Base-by-base conservation (phyloP, 2,888 invertebrate species). In the Rapana venosa region DNA sequence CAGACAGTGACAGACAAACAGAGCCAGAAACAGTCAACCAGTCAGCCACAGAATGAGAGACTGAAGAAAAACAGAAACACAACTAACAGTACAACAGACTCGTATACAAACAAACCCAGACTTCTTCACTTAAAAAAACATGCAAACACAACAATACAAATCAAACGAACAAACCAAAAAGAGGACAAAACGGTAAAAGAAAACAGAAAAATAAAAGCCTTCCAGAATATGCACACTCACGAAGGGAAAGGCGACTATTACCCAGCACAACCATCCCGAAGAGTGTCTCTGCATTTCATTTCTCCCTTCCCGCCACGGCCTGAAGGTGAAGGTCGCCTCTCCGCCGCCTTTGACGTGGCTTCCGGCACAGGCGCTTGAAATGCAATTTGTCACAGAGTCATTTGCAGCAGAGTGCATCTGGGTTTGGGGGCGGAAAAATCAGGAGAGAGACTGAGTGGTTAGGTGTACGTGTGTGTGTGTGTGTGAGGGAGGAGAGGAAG, bases 331-430 rank as follows among this genome's bases (percentile, higher is more conserved):
- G 84, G 84, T 84, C 84, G 58, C 13, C 30, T 56, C 22, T 15
- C 30, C 22, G 11, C n/a, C 84, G 6, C 84, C 84, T 56, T 58
- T 84, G 84, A 84, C 84, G 84, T 84, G 13, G 56, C 84, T 84
- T 84, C 58, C 84, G 84, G 84, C 84, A 58, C n/a, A 84, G 84
- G 84, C 58, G 36, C 84, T 84, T 84, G 84, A 58, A 84, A 84
- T 84, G 56, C 56, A 84, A 84, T 84, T 84, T 84, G 22, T 84
- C 84, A 84, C 84, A 58, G 58, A 84, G 56, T 84, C 84, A 84
- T 58, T 84, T 84, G 58, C 84, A 30, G 84, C n/a, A 20, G 84
- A 84, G 84, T 56, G 84, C 58, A n/a, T 84, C 30, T 83, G 56
- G 17, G 56, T n/a, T 84, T 15, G 0, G 36, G 6, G 81, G n/a